phyloP scores from a whole-genome alignment of 2,113 vertebrate genomes.

The Zosterops borbonicus region DNA sequence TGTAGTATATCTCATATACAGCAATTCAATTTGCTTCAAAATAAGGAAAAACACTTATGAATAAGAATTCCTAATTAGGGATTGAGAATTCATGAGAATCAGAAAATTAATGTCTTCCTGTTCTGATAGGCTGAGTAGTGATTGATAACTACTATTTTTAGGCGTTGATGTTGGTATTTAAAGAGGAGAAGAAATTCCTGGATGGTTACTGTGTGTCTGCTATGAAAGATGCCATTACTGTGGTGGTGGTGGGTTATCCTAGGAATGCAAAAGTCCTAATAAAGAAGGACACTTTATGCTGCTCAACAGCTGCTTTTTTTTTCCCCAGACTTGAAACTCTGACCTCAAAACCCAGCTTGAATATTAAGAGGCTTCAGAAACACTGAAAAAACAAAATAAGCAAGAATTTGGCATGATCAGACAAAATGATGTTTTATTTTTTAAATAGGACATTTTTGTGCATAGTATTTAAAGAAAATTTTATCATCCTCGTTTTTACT shows the following conservation, averaged over 20 bases:
- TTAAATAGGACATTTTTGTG: neutral
- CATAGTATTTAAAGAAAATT: neutral
- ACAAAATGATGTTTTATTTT: neutral
- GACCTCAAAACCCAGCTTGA: slow-evolving; percentile 11
- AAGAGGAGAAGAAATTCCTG: slow-evolving; percentile 5
- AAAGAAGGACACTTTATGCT: neutral
- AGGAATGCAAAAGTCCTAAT: slow-evolving; percentile 24
- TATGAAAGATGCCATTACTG: neutral
- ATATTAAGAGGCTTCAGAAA: slow-evolving; percentile 31
- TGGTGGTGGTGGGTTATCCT: neutral
- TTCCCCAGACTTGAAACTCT: neutral
- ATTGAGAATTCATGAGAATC: neutral
- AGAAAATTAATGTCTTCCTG: neutral
- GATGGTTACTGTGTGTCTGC: neutral
- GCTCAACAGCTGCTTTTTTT: neutral
- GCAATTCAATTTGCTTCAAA: neutral
- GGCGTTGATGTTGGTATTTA: neutral
- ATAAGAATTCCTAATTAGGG: neutral
- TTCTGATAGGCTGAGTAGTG: neutral
- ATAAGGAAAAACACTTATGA: neutral
- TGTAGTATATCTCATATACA: neutral
- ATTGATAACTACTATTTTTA: neutral
- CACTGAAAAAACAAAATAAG: neutral
- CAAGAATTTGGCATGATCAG: neutral
- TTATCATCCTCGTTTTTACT: neutral